phyloP scores from a whole-genome alignment of 2,113 vertebrate species.

The Alethe castanea region DNA sequence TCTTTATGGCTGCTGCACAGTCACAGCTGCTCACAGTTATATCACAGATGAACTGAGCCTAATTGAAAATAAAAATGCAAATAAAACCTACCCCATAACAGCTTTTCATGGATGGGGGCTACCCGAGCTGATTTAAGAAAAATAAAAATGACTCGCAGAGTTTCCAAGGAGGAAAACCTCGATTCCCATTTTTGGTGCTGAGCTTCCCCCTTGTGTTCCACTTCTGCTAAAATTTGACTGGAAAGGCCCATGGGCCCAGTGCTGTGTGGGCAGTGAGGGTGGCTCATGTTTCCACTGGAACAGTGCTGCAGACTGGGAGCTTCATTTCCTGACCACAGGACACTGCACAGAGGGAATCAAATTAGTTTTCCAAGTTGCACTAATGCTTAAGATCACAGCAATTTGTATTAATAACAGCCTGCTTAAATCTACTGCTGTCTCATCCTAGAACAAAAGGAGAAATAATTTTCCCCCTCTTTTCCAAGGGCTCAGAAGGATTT shows the following conservation, averaged over 20 bases:
- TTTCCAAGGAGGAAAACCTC: background rate
- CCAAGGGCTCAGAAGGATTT: background rate
- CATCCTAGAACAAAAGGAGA: background rate
- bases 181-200: background rate
- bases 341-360: background rate
- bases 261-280: background rate
- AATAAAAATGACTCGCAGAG: conserved; percentile 36
- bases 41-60: conserved; percentile 75
- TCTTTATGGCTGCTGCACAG: conserved; percentile 73
- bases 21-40: conserved; percentile 79
- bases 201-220: conserved; percentile 9
- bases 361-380: background rate
- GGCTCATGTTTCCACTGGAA: background rate
- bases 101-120: conserved; percentile 44
- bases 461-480: background rate
- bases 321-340: background rate
- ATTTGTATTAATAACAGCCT: background rate
- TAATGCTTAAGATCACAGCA: background rate
- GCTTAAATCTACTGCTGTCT: background rate
- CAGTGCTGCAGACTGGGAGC: background rate
- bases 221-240: background rate
- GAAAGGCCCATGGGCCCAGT: background rate
- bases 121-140: conserved; percentile 24
- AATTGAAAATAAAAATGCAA: conserved; percentile 83
- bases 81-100: conserved; percentile 73